Percentiles rank a stretch among this genome's conserved stretches.
Conservation (phyloP, 2,888 invertebrate species). For the Athetis lepigone region DNA sequence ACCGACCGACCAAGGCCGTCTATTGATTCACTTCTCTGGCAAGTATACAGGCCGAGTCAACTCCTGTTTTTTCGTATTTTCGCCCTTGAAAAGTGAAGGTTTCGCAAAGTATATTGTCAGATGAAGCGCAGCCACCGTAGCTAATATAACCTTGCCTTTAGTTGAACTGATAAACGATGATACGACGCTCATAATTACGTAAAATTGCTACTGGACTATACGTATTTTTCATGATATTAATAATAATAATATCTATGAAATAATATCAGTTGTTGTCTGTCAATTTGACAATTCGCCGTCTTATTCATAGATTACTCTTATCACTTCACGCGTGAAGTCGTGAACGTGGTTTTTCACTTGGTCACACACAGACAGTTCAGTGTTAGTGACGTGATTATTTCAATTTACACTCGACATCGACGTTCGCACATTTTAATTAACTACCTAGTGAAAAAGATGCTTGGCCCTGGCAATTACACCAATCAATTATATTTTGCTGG, state of each 20-base stretch:
- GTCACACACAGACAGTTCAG: background rate
- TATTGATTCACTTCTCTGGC: conserved; percentile 75
- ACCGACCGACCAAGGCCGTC: conserved; percentile 69
- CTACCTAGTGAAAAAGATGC: too few relatives aligned
- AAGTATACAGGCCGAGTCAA: conserved; percentile 81
- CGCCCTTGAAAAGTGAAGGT: conserved; percentile 84
- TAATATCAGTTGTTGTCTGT: too few relatives aligned
- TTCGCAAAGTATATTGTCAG: conserved; percentile 83
- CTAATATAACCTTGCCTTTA: conserved; percentile 83
- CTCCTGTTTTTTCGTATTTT: conserved; percentile 66
- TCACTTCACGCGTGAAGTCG: too few relatives aligned
- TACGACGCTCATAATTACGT: conserved; percentile 75
- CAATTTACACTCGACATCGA: background rate
- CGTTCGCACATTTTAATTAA: too few relatives aligned
- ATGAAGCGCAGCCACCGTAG: conserved; percentile 82
- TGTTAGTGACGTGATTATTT: background rate
- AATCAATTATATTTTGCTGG: too few relatives aligned
- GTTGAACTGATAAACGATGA: conserved; percentile 83
- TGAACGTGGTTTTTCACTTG: too few relatives aligned
- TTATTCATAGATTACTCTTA: too few relatives aligned
- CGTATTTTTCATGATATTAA: too few relatives aligned
- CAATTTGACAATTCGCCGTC: too few relatives aligned
- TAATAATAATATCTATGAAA: too few relatives aligned
- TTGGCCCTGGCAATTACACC: too few relatives aligned
- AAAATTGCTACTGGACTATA: conserved; percentile 39